Base-by-base conservation (phyloP, 1,140 invertebrate species). In the Lucilia sericata region DNA sequence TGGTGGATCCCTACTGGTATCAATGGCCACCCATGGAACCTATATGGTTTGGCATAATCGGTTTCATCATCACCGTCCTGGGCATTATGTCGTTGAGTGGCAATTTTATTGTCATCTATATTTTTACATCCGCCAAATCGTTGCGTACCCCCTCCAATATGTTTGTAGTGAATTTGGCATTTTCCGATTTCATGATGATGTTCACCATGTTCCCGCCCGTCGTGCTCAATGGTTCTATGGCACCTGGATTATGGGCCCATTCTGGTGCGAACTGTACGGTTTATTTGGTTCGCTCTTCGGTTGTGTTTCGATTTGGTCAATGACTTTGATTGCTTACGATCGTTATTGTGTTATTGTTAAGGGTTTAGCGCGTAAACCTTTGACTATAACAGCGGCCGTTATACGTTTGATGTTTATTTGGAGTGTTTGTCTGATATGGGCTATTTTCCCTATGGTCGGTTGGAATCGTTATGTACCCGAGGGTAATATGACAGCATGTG, bases 301-400 rank as follows among this genome's bases (percentile, higher is more conserved):
- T 51, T 95, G 95, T 87, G 93, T 92, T 21, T 97, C 96, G 84
- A 97, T 97, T 85, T 96, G 96, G 95, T 94, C 95, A 4, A 96
- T 97, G 95, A 95, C 95, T 0, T 93, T 95, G 88, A 97, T 97
- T 84, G 94, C 96, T 75, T 92, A 96, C 83, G 96, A 97, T 88
- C 92, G 96, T 84, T 97, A 97, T 92, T 96, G 96, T 86, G 96
- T 97, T 70, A 97, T 97, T 86, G 96, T 96, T 4, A 95, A 94
- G 91, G 95, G 95, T 74, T 92, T 96, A 86, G 92, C 95, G 5
- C 94, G 94, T 30, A 94, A 94, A 86, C 95, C 95, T 3, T 87
- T 97, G 86, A 95, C 94, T 9, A 94, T 93, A 78, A 94, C 94
- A 30, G 92, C 92, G 78, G 95, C 96, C 12, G 89, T 96, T 25